A percentile compares a stretch with the other conserved stretches of the same genome.
phyloP scores from a whole-genome alignment of 2,888 invertebrate species.

The Pilophorus perplexus region DNA sequence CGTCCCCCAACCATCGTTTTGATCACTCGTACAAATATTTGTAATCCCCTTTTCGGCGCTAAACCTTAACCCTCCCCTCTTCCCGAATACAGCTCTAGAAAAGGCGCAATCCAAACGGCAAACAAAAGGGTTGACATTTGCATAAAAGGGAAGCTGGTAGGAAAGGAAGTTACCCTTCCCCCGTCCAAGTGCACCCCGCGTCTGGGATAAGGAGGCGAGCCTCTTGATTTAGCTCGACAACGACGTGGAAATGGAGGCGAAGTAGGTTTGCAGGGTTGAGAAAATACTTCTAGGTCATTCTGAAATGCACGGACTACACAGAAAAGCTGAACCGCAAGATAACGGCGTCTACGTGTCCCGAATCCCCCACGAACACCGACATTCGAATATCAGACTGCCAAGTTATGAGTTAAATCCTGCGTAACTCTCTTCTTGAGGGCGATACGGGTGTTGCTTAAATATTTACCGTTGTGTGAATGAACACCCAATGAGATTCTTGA shows the following conservation, averaged over 20 bases:
- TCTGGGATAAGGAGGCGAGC: neutral
- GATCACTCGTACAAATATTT: conserved; percentile 34
- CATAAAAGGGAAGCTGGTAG: conserved; percentile 23
- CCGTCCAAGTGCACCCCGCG: too few species aligned
- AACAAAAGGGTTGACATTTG: conserved; percentile 34
- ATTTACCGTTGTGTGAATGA: too few species aligned
- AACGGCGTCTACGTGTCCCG: conserved; percentile 4
- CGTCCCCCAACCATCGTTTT: too few species aligned
- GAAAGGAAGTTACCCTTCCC: neutral
- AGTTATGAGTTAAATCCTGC: neutral
- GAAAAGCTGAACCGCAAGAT: conserved; percentile 14
- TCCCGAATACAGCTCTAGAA: too few species aligned
- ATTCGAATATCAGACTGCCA: conserved; percentile 1
- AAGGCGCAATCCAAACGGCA: conserved; percentile 25
- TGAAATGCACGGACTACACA: neutral
- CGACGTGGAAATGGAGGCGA: too few species aligned
- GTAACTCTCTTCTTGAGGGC: too few species aligned
- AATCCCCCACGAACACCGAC: neutral
- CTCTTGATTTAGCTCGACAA: conserved; percentile 11
- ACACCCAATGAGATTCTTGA: too few species aligned
- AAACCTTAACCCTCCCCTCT: too few species aligned
- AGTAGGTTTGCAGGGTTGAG: too few species aligned
- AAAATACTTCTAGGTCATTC: conserved; percentile 17
- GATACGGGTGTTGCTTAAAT: too few species aligned
- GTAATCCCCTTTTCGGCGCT: conserved; percentile 19